Evolutionary conservation across 2,888 invertebrate genomes (phyloP), one percentile per base, ranked within the genome.

Genomic region (Eupithecia tripunctaria): DNA sequence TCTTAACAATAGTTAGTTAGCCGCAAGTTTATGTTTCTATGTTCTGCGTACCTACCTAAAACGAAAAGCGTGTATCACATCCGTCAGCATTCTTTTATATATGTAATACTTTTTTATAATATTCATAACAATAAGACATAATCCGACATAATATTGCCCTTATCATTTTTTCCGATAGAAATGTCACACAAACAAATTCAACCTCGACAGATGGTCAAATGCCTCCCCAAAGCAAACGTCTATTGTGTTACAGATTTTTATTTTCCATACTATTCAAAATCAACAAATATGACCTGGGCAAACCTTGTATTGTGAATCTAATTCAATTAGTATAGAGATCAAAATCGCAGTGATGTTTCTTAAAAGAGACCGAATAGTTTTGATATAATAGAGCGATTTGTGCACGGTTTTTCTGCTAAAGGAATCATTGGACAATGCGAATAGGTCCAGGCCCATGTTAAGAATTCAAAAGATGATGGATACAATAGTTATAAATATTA

Each of bases 121-220:
- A 2, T 25, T 64, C 8, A 56, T 64, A 56, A 41, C 18, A 25
- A 65, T 59, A 60, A 56, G 38, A 74, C 43, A 51, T 60, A 32
- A 27, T 67, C 15, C 29, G 51, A 74, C 66, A 68, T 29, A 59
- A 71, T 36, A 56, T 36, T 15, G 59, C 66, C 68, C 67, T 59
- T 67, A 73, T 73, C 36, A 47, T 72, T 68, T 67, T 72, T 63
- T 38, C 47, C 68, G 82, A 85, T 83, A 82, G 79, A 86, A 88
- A 86, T 83, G 82, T 83, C 86, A 87, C 87, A 83, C 81, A 84
- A 84, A 84, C 84, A 85, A 81, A 83, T 82, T 84, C 71, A 76
- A 25, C 56, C 12, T 81, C 84, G 89, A 88, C 91, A 92, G 91
- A 91, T 92, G 91, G 89, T 81, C 82, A 81, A 82, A 84, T 82